Conservation (phyloP, 2,113 vertebrate genomes). For the Nothoprocta pentlandii region DNA sequence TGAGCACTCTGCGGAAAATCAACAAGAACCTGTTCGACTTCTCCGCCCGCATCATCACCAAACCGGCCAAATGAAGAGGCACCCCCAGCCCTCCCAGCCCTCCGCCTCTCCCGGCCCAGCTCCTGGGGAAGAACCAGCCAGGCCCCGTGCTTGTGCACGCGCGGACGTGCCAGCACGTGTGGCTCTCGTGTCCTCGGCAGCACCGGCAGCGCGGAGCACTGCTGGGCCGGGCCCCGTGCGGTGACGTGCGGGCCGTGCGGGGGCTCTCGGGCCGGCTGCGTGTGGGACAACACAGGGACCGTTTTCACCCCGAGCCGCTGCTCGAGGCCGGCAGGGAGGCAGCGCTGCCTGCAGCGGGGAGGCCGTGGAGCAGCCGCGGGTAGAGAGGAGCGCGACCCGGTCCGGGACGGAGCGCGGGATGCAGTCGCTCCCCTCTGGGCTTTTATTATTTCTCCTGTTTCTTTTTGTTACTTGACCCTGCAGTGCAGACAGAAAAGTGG, state of each 20-base stretch:
- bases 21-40: slow-evolving; percentile 96
- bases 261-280: neutral
- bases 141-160: neutral
- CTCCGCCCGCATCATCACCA: slow-evolving; percentile 90
- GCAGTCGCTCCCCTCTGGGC: neutral
- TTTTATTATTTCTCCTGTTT: neutral
- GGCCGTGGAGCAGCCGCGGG: neutral
- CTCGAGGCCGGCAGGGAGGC: neutral
- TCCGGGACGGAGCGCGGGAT: neutral
- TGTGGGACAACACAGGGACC: slow-evolving; percentile 4
- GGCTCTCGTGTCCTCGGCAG: neutral
- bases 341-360: neutral
- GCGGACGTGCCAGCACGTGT: neutral
- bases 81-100: neutral
- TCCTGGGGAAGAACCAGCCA: neutral
- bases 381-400: neutral
- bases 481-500: slow-evolving; percentile 48
- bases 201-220: neutral
- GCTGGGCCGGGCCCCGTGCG: neutral
- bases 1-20: slow-evolving; percentile 91
- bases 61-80: slow-evolving; percentile 78
- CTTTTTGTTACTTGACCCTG: slow-evolving; percentile 53
- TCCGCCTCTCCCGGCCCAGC: slow-evolving; percentile 2
- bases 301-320: neutral
- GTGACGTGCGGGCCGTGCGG: neutral